These are phyloP conservation scores for Mayetiola destructor DNA, from an alignment of 2,888 invertebrate species.

Conservation along the genomic window DNA sequence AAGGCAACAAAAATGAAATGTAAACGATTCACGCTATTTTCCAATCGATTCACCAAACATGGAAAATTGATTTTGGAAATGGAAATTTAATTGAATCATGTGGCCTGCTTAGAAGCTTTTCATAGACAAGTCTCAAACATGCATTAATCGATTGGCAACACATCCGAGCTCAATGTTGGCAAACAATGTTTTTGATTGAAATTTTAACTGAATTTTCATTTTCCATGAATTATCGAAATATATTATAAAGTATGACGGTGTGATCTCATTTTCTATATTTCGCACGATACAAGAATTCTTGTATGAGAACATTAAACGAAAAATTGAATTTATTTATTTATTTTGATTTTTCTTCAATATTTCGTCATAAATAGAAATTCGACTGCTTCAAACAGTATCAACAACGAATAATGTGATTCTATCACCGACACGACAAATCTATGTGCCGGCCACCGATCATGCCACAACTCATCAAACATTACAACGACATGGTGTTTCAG, in stretches of 20 bases:
- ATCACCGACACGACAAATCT: slow-evolving; percentile 13
- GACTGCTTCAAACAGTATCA: slow-evolving; percentile 9
- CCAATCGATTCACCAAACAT: no score
- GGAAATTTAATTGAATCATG: slow-evolving; percentile 6
- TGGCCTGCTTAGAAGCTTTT: background rate
- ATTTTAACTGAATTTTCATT: background rate
- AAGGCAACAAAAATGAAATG: no score
- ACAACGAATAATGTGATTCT: slow-evolving; percentile 6
- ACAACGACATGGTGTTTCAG: slow-evolving; percentile 14
- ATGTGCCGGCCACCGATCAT: background rate
- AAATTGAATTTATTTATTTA: background rate
- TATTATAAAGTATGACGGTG: no score
- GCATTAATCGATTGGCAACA: no score
- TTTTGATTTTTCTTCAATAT: background rate
- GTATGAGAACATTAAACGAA: no score
- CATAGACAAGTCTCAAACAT: slow-evolving; percentile 1
- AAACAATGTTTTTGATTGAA: slow-evolving; percentile 3
- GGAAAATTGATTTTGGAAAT: no score
- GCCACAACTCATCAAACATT: background rate
- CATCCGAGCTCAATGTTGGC: background rate
- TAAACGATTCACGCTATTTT: no score
- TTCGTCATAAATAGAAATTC: background rate
- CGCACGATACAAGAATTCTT: no score
- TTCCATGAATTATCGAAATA: background rate
- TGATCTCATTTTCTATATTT: no score